Conservation (phyloP, 1,140 invertebrate genomes). For the Oscheius sp. region DNA sequence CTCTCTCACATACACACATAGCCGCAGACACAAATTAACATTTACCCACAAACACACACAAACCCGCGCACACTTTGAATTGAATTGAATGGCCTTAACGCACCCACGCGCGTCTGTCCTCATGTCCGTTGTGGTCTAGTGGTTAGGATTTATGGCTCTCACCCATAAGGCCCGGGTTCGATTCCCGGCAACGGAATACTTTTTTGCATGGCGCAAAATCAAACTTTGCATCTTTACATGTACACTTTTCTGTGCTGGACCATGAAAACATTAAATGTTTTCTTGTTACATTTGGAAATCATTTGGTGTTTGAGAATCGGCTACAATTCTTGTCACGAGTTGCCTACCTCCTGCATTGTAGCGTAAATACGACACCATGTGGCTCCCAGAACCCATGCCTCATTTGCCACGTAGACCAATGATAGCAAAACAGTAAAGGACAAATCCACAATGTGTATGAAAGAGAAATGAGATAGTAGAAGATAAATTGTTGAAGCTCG, state of each 20-base stretch:
- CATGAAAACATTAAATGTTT: too few species aligned
- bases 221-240: neutral
- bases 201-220: neutral
- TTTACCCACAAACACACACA: too few species aligned
- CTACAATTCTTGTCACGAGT: neutral
- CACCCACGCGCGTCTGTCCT: too few species aligned
- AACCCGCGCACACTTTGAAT: too few species aligned
- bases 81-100: too few species aligned
- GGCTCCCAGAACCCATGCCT: neutral
- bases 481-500: neutral
- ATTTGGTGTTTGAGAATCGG: too few species aligned
- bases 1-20: too few species aligned
- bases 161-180: conserved; percentile 77
- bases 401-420: neutral
- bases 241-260: neutral
- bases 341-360: neutral
- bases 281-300: too few species aligned
- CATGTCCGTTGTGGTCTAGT: too few species aligned
- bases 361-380: neutral
- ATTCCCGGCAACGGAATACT: conserved; percentile 71
- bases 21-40: too few species aligned
- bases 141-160: too few species aligned
- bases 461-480: neutral
- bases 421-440: neutral
- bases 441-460: neutral